Conservation (phyloP, 2,113 vertebrate genomes). For the Sylvilagus bachmani region DNA sequence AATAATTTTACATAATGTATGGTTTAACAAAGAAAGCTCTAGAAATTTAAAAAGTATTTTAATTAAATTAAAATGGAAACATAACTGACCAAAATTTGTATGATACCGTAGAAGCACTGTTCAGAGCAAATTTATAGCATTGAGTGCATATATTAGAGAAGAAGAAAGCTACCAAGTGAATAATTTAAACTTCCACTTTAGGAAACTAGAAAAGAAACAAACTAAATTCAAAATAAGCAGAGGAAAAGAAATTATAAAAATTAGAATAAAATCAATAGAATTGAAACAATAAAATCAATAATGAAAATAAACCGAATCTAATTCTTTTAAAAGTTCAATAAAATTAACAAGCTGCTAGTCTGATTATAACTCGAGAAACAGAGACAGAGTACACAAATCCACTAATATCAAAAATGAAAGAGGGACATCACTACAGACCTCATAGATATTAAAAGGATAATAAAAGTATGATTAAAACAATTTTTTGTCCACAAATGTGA, state of each 20-base stretch:
- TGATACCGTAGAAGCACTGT: not conserved
- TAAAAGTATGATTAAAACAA: not conserved
- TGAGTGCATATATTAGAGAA: not conserved
- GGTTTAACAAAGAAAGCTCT: not conserved
- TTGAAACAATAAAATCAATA: not conserved
- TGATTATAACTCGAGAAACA: not conserved
- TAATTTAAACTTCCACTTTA: not conserved
- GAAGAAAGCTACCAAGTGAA: not conserved
- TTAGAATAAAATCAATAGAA: not conserved
- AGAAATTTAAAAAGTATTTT: not conserved
- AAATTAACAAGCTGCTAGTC: not conserved
- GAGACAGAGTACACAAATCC: not conserved
- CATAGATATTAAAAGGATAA: not conserved
- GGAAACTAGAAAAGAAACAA: not conserved
- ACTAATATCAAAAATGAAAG: not conserved
- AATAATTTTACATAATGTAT: not conserved
- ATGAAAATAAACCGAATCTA: not conserved
- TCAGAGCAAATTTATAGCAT: not conserved
- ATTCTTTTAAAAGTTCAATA: not conserved
- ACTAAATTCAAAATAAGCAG: not conserved
- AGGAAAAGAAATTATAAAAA: not conserved
- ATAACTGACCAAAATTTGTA: not conserved
- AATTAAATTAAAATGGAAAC: not conserved
- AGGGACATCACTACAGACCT: no score
- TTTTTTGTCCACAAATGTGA: not conserved